A percentile compares a stretch with the other conserved stretches of the same genome.
These are phyloP conservation scores for Sipha maydis DNA, from an alignment of 2,888 invertebrate genomes.

Conservation along the genomic window DNA sequence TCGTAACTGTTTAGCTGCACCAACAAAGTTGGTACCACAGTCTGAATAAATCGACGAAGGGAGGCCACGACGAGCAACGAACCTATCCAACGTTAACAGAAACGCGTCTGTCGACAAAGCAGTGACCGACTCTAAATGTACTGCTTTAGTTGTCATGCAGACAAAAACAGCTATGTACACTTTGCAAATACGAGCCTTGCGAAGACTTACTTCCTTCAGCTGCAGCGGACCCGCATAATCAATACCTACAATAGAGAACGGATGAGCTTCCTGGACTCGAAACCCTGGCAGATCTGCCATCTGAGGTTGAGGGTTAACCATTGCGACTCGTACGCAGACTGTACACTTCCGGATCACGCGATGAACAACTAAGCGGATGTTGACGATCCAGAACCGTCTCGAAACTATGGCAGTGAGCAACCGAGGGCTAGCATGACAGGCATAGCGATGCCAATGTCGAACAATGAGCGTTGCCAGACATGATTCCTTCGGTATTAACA, in stretches of 20 bases:
- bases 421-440: too few relatives aligned
- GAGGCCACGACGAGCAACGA: slow-evolving; percentile 64
- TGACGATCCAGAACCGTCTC: too few relatives aligned
- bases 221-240: too few relatives aligned
- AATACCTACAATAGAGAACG: slow-evolving; percentile 50
- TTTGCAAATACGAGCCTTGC: background rate
- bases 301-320: slow-evolving; percentile 9
- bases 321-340: background rate
- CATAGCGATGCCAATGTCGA: too few relatives aligned
- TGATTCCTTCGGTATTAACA: slow-evolving; percentile 21
- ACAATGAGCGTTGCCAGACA: too few relatives aligned
- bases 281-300: slow-evolving; percentile 63
- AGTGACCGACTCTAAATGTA: slow-evolving; percentile 65
- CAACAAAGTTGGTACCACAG: slow-evolving; percentile 65
- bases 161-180: background rate
- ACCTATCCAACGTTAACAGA: slow-evolving; percentile 64
- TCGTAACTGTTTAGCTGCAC: slow-evolving; percentile 50
- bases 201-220: too few relatives aligned
- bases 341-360: too few relatives aligned
- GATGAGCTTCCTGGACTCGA: slow-evolving; percentile 58
- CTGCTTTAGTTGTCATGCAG: slow-evolving; percentile 61
- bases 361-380: too few relatives aligned
- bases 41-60: slow-evolving; percentile 64
- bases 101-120: slow-evolving; percentile 61
- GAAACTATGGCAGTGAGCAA: too few relatives aligned